Percentiles rank a stretch among this genome's conserved stretches.
These are phyloP conservation scores for Neocloeon triangulifer DNA, from an alignment of 1,140 invertebrate genomes.

Conservation along the genomic window DNA sequence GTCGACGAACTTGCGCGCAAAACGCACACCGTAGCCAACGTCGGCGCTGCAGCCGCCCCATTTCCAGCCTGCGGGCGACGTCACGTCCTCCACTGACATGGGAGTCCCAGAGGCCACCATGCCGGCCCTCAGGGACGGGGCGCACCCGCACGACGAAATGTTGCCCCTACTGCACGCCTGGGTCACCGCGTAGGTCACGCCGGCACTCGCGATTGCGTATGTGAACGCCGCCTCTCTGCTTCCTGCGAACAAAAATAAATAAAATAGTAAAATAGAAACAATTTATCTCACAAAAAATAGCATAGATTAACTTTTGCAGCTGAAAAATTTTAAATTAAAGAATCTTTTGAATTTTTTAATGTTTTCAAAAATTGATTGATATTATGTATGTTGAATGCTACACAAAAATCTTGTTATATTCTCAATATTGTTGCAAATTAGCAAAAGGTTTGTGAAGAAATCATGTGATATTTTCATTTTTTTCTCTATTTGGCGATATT, in stretches of 20 bases:
- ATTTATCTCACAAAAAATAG: no score
- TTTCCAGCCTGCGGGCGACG: slow-evolving; percentile 30
- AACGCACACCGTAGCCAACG: slow-evolving; percentile 49
- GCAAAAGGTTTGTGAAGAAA: no score
- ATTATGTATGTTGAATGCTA: no score
- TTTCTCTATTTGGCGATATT: no score
- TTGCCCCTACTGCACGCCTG: slow-evolving; percentile 74
- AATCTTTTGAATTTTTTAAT: no score
- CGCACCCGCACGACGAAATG: slow-evolving; percentile 70
- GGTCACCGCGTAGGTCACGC: slow-evolving; percentile 73
- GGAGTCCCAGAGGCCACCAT: background rate
- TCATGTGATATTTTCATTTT: no score
- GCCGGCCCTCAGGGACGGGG: slow-evolving; percentile 18
- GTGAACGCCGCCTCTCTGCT: slow-evolving; percentile 79
- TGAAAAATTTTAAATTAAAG: no score
- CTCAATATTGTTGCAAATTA: no score
- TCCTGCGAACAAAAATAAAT: slow-evolving; percentile 26
- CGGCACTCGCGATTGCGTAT: slow-evolving; percentile 75
- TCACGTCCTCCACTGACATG: slow-evolving; percentile 3
- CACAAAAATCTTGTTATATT: no score
- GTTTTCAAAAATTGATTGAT: no score
- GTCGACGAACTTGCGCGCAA: slow-evolving; percentile 62
- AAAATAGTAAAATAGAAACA: background rate
- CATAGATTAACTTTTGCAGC: no score
- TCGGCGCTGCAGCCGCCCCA: slow-evolving; percentile 79